phyloP scores from a whole-genome alignment of 2,113 vertebrate species.

The Tragelaphus strepsiceros region DNA sequence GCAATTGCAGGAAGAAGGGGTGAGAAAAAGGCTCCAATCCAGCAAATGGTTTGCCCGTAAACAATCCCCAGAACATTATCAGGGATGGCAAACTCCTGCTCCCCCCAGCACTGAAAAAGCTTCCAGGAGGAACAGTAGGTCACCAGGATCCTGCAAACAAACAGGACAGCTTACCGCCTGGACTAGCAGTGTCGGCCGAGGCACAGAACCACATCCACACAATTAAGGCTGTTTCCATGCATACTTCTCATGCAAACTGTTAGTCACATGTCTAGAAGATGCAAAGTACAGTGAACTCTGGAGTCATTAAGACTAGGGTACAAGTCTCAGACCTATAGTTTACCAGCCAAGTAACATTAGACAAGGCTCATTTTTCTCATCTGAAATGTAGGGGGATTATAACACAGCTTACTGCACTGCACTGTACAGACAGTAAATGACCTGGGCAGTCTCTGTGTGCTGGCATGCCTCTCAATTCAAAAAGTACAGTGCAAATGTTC shows the following conservation, averaged over 20 bases:
- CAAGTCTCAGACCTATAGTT: neutral
- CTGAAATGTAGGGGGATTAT: neutral
- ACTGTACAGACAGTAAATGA: neutral
- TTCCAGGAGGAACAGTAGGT: constrained; percentile 83
- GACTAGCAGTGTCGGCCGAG: neutral
- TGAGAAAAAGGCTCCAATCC: constrained; percentile 96
- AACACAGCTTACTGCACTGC: too few relatives aligned
- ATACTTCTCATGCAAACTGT: neutral
- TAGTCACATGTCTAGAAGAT: neutral
- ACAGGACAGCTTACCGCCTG: neutral
- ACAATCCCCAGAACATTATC: constrained; percentile 94
- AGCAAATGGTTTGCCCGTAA: constrained; percentile 98
- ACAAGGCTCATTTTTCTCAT: neutral
- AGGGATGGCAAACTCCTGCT: constrained; percentile 92
- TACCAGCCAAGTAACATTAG: neutral
- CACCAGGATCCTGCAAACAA: constrained; percentile 86
- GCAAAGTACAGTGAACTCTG: neutral
- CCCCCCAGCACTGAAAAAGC: constrained; percentile 85
- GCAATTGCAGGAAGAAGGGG: constrained; percentile 94
- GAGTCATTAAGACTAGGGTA: neutral
- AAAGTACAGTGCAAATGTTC: accelerated
- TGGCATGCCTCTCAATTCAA: neutral
- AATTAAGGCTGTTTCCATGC: neutral
- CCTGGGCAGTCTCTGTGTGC: neutral
- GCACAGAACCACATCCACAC: neutral